Percentiles rank a stretch among this genome's conserved stretches.
Conservation (phyloP, 2,797 vertebrate species). For the Lepilemur septentrionalis region DNA sequence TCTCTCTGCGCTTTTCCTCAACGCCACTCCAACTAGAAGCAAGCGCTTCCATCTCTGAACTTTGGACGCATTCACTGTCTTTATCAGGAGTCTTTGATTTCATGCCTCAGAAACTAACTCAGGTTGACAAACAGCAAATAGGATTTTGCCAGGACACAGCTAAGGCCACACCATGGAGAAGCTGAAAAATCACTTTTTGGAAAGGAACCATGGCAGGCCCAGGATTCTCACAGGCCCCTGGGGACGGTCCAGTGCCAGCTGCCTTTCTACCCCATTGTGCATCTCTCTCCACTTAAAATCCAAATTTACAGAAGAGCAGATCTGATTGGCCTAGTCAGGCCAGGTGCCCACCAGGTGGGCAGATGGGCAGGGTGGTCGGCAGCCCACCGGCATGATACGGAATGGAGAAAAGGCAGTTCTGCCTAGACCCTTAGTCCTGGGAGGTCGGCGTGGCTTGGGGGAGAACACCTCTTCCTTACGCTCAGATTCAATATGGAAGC, state of each 20-base stretch:
- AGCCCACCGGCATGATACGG: neutral
- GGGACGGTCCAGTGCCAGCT: neutral
- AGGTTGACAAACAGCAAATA: neutral
- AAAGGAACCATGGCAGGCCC: neutral
- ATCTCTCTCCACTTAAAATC: neutral
- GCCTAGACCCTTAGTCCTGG: neutral
- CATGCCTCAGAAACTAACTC: neutral
- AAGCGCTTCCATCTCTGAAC: neutral
- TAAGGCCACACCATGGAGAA: neutral
- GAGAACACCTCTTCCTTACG: neutral
- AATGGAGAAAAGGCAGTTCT: neutral
- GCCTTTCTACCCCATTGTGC: neutral
- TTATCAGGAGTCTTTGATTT: neutral
- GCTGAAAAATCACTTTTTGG: neutral
- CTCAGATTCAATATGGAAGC: conserved; percentile 3
- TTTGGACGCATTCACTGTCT: neutral
- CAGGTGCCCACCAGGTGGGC: neutral
- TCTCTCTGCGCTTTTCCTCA: neutral
- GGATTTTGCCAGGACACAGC: neutral
- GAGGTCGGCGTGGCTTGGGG: fast-evolving
- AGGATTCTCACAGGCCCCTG: neutral
- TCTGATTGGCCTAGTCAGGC: neutral
- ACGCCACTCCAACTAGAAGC: neutral
- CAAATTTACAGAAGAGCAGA: neutral
- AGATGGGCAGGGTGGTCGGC: neutral